phyloP scores from a whole-genome alignment of 2,797 vertebrate genomes.

The Myotis findleyi region DNA sequence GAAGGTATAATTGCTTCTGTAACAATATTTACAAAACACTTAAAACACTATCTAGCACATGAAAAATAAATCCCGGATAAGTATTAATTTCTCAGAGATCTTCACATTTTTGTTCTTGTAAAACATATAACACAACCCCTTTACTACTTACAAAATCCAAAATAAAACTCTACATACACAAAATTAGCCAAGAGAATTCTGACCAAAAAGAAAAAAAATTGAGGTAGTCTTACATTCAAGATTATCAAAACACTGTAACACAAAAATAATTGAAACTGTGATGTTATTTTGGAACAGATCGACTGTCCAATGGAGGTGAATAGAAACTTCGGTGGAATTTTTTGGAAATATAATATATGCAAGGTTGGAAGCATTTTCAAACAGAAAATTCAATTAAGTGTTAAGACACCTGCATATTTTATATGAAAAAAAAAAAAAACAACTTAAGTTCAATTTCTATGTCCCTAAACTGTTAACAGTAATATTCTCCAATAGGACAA shows the following conservation, averaged over 20 bases:
- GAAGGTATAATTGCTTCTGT: background rate
- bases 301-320: background rate
- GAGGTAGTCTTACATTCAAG: background rate
- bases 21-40: background rate
- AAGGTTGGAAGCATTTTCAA: background rate
- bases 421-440: background rate
- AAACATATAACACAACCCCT: background rate
- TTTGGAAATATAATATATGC: background rate
- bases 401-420: background rate
- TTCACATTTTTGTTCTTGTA: background rate
- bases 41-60: background rate
- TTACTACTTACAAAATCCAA: background rate
- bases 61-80: background rate
- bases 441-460: background rate
- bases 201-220: background rate
- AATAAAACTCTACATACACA: slow-evolving; percentile 1
- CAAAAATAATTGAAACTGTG: background rate
- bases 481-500: background rate
- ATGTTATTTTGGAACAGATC: background rate
- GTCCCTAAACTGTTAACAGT: background rate
- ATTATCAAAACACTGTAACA: background rate
- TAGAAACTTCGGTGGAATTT: background rate
- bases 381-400: background rate
- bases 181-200: background rate
- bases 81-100: background rate